A percentile compares a stretch with the other conserved stretches of the same genome.
These are phyloP conservation scores for Microcebus murinus DNA, from an alignment of 2,113 vertebrate genomes.

Conservation along the genomic window DNA sequence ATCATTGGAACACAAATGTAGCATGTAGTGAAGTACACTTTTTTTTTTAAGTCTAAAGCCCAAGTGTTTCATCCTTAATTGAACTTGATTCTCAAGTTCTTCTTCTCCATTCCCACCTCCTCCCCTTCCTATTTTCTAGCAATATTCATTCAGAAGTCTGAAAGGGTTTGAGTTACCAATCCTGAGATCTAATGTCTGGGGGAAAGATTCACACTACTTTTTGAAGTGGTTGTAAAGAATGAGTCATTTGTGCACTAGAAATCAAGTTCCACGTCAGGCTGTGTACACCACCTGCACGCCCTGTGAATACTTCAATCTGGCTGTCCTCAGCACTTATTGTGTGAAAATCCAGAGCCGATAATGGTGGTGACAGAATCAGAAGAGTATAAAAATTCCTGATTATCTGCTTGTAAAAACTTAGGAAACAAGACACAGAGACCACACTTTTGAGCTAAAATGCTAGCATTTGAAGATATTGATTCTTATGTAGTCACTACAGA, in stretches of 20 bases:
- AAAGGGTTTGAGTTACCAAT: neutral
- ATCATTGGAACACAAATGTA: neutral
- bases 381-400: neutral
- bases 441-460: neutral
- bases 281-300: fast-evolving
- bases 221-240: neutral
- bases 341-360: neutral
- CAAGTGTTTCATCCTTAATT: neutral
- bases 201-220: neutral
- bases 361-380: neutral
- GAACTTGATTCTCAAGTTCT: neutral
- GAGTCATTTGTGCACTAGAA: neutral
- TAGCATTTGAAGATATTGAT: neutral
- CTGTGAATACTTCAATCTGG: neutral
- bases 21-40: neutral
- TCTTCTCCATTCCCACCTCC: neutral
- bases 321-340: neutral
- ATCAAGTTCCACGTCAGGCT: neutral
- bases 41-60: neutral
- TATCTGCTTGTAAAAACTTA: neutral
- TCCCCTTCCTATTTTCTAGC: neutral
- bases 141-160: neutral
- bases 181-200: neutral
- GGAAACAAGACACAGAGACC: neutral
- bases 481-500: neutral